Percentiles rank a stretch among this genome's conserved stretches.
phyloP scores from a whole-genome alignment of 2,797 vertebrate species.

The Channallabes apus region DNA sequence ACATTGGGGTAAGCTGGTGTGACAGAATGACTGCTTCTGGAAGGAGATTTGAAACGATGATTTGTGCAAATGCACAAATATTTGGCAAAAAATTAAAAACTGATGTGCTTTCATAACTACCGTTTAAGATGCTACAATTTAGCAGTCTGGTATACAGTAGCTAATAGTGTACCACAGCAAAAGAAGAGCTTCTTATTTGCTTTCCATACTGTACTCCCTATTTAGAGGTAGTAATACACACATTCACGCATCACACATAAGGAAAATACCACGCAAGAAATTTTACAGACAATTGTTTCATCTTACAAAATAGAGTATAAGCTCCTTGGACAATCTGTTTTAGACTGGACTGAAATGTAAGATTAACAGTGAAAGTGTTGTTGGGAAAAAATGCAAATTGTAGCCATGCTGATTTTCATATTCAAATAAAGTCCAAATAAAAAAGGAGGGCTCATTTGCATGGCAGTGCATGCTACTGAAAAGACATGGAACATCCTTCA shows the following conservation, averaged over 20 bases:
- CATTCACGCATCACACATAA: background rate
- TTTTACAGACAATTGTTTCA: background rate
- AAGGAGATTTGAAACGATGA: background rate
- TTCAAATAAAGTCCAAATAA: constrained; percentile 19
- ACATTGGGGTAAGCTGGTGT: background rate
- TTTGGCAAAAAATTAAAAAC: background rate
- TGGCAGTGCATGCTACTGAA: background rate
- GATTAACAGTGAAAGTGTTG: background rate
- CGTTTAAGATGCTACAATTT: background rate
- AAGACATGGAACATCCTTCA: background rate
- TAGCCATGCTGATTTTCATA: constrained; percentile 33
- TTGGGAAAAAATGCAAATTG: background rate
- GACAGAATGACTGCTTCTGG: background rate
- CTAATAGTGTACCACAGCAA: background rate
- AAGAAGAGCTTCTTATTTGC: background rate
- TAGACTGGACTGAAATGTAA: background rate
- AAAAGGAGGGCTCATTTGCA: background rate
- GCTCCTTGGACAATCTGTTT: background rate
- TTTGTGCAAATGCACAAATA: background rate
- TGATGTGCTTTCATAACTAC: background rate
- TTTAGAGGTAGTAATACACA: background rate
- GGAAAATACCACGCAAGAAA: background rate
- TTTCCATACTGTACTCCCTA: background rate
- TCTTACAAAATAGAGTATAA: background rate
- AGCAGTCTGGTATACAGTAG: background rate